A percentile compares a stretch with the other conserved stretches of the same genome.
These are phyloP conservation scores for Drosophila pseudoananassae DNA, from an alignment of 1,140 invertebrate species.

Conservation along the genomic window DNA sequence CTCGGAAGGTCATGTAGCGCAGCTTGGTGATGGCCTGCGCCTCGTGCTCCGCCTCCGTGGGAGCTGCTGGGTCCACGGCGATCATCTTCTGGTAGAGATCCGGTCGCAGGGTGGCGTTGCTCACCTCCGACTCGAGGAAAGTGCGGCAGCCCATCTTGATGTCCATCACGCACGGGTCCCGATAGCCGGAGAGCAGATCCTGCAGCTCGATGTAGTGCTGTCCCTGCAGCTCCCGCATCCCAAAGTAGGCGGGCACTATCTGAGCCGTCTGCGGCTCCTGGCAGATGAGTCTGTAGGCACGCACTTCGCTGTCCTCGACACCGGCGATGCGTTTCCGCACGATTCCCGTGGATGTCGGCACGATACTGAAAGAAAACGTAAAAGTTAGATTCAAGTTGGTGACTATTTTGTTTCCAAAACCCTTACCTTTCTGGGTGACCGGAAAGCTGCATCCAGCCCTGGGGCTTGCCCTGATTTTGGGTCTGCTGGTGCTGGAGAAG, in stretches of 20 bases:
- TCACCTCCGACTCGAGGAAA: slow-evolving; percentile 97
- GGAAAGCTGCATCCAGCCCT: slow-evolving; percentile 96
- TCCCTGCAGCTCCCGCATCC: slow-evolving; percentile 93
- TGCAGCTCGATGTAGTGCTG: slow-evolving; percentile 96
- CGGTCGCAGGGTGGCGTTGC: slow-evolving; percentile 90
- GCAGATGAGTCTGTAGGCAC: slow-evolving; percentile 92
- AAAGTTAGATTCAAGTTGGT: not conserved
- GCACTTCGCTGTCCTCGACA: slow-evolving; percentile 90
- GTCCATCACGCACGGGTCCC: slow-evolving; percentile 95
- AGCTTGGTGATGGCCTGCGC: slow-evolving; percentile 94
- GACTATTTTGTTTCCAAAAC: not conserved
- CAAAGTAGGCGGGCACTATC: slow-evolving; percentile 94
- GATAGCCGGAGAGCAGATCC: slow-evolving; percentile 93
- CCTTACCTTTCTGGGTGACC: slow-evolving; percentile 91
- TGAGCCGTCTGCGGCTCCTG: slow-evolving; percentile 90
- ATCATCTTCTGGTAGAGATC: slow-evolving; percentile 97
- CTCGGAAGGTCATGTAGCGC: slow-evolving; percentile 97
- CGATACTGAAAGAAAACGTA: slow-evolving; percentile 87
- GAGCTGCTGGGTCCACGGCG: slow-evolving; percentile 94
- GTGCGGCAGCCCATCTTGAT: slow-evolving; percentile 97
- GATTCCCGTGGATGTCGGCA: slow-evolving; percentile 96
- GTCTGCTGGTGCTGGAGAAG: slow-evolving; percentile 86
- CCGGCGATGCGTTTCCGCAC: slow-evolving; percentile 94
- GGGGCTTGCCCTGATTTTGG: slow-evolving; percentile 85
- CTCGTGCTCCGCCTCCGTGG: slow-evolving; percentile 92